Base-by-base conservation (phyloP, 2,797 vertebrate genomes). In the Artibeus lituratus region DNA sequence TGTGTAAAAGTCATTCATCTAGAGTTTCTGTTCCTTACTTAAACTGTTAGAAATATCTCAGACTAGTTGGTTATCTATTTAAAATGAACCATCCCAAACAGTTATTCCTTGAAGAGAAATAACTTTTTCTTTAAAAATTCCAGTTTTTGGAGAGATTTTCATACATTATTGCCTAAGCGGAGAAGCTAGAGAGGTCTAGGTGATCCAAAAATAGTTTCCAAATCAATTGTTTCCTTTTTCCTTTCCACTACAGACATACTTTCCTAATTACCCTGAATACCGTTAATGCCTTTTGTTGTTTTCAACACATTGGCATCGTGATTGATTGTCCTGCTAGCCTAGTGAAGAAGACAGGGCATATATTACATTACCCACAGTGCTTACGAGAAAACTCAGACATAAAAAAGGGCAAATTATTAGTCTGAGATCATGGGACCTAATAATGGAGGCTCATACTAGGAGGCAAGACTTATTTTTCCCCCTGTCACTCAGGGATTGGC, bases 201-300 rank as follows among this genome's bases (percentile, higher is more conserved):
- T 94, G 77, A 90, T 81, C 44, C 73, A 81, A 92, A 96, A 96
- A 59, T 94, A 87, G 72, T 77, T 94, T 95, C 57, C 80, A 87
- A 93, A 91, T 87, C 14, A 80, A 62, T 57, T 39, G 9, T 91
- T 76, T 70, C 11, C 44, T 89, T 86, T 91, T 57, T 84, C 42
- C 67, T 21, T n/a, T 44, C 72, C 42, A 76, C 14, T 47, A 57
- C 39, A 90, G 77, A 97, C 92, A 86, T 82, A 88, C 44, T 96
- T 91, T 92, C 29, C 74, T 95, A 92, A 92, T 95, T 94, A 92
- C n/a, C 70, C 51, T 65, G 74, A 86, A 62, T 86, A 62, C 19
- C 78, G 26, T 92, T 94, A 93, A 83, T 70, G 65, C 32, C 24
- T 92, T 96, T 82, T 90, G 35, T 85, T 94, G 62, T 93, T 91